Percentiles rank a stretch among this genome's conserved stretches.
Conservation (phyloP, 35 echinoderm and acorn worm species). For the Ophioderma brevispina region DNA sequence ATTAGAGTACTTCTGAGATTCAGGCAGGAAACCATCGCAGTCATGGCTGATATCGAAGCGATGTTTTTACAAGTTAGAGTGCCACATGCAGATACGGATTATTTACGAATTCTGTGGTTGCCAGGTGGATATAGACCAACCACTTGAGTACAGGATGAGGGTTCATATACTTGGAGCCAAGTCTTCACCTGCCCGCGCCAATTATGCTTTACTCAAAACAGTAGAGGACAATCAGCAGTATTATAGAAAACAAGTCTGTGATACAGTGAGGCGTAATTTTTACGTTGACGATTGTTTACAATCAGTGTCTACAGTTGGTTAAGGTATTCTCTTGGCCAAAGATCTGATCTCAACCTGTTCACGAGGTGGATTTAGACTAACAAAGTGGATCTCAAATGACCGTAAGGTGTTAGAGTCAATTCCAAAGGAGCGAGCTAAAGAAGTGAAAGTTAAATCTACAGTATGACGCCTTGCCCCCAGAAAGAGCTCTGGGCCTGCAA, state of each 20-base stretch:
- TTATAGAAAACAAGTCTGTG: background rate
- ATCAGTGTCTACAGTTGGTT: slow-evolving; percentile 34
- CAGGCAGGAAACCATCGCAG: slow-evolving; percentile 4
- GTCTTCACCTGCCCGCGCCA: slow-evolving; percentile 50
- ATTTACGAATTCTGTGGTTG: slow-evolving; percentile 56
- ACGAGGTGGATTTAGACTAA: slow-evolving; percentile 6
- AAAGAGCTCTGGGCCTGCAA: slow-evolving; percentile 25
- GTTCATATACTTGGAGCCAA: slow-evolving; percentile 63
- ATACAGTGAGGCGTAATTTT: slow-evolving; percentile 24
- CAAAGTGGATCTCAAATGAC: too few relatives aligned
- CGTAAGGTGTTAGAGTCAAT: slow-evolving; percentile 26
- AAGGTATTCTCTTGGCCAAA: background rate
- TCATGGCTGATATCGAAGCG: slow-evolving; percentile 31
- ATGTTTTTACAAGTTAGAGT: slow-evolving; percentile 59
- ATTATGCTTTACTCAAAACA: slow-evolving; percentile 36
- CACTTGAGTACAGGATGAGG: slow-evolving; percentile 40
- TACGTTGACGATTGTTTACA: slow-evolving; percentile 68
- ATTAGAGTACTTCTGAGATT: slow-evolving; percentile 54
- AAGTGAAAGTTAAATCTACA: background rate
- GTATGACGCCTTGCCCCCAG: slow-evolving; percentile 13
- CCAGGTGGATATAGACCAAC: background rate
- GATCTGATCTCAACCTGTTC: background rate
- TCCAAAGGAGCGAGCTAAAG: slow-evolving; percentile 20
- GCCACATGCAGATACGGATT: background rate
- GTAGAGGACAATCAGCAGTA: slow-evolving; percentile 12